Evolutionary conservation across 53 echinoderm and acorn worm species (phyloP).

Genomic region (Actinopyga echinites): DNA sequence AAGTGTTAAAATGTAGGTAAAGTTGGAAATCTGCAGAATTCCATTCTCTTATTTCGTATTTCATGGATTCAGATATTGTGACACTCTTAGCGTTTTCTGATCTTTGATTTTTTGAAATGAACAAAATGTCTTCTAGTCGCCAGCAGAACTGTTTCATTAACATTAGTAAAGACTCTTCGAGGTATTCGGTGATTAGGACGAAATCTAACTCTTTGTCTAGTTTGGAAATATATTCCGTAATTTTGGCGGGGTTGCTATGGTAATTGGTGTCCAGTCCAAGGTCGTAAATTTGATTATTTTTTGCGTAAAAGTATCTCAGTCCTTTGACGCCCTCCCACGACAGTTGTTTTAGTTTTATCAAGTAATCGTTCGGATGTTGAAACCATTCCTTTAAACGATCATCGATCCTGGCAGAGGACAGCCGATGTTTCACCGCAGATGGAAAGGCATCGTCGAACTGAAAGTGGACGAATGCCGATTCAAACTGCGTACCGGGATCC

Average conservation of each 20-base stretch:
- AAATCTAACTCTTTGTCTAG: slow-evolving; percentile 62
- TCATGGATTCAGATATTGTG: slow-evolving; percentile 28
- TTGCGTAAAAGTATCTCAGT: slow-evolving; percentile 61
- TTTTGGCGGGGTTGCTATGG: slow-evolving; percentile 54
- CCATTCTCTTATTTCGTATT: slow-evolving; percentile 67
- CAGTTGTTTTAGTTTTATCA: slow-evolving; percentile 56
- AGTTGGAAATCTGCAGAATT: slow-evolving; percentile 62
- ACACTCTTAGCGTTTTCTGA: slow-evolving; percentile 47
- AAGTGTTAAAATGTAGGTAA: slow-evolving; percentile 68
- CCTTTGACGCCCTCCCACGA: slow-evolving; percentile 57
- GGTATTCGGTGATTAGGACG: slow-evolving; percentile 77
- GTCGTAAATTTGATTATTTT: slow-evolving; percentile 80
- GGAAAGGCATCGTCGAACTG: slow-evolving; percentile 64
- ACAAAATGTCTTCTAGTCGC: slow-evolving; percentile 66
- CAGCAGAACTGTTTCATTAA: slow-evolving; percentile 68
- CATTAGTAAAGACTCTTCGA: slow-evolving; percentile 78
- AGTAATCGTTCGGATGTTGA: slow-evolving; percentile 55
- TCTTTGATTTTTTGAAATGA: slow-evolving; percentile 74
- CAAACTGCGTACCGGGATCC: slow-evolving; percentile 77
- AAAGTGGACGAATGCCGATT: slow-evolving; percentile 79
- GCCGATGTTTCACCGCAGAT: background rate
- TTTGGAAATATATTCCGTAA: slow-evolving; percentile 61
- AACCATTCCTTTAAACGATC: slow-evolving; percentile 61
- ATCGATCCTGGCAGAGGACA: background rate
- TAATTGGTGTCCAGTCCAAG: slow-evolving; percentile 69